Conservation (phyloP, 2,888 invertebrate genomes). For the Machimus atricapillus region DNA sequence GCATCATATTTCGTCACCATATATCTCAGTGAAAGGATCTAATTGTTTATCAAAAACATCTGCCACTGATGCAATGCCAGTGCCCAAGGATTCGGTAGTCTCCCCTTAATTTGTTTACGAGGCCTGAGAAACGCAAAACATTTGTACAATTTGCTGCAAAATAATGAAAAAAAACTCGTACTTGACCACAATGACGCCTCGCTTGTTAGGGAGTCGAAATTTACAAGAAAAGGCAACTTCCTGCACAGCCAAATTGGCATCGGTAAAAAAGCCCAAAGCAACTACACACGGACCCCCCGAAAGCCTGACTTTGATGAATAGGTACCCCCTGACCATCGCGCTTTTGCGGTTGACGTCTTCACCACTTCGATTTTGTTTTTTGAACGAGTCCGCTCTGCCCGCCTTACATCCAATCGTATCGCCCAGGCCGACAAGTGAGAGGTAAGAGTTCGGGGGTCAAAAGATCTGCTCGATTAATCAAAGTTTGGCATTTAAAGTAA, state of each 20-base stretch:
- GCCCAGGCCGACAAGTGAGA: conserved; percentile 10
- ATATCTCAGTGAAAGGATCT: neutral
- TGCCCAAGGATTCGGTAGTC: neutral
- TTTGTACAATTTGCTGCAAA: neutral
- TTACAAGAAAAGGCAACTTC: neutral
- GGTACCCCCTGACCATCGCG: conserved; percentile 4
- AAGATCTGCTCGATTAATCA: conserved; percentile 35
- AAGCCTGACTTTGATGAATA: conserved; percentile 18
- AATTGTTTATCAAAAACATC: neutral
- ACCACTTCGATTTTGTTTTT: conserved; percentile 25
- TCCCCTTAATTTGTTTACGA: neutral
- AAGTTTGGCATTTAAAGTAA: conserved; percentile 36
- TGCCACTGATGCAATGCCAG: neutral
- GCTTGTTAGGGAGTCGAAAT: neutral
- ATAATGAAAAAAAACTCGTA: neutral
- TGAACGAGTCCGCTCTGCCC: conserved; percentile 15
- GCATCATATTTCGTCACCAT: neutral
- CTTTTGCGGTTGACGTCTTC: neutral
- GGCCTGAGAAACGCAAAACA: neutral
- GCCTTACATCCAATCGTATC: conserved; percentile 26
- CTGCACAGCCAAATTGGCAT: neutral
- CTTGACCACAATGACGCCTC: conserved; percentile 19
- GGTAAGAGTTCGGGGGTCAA: conserved; percentile 38
- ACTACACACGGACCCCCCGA: conserved; percentile 4
- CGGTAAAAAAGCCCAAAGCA: neutral